phyloP scores from a whole-genome alignment of 2,888 invertebrate genomes.

The Netelia inedita region DNA sequence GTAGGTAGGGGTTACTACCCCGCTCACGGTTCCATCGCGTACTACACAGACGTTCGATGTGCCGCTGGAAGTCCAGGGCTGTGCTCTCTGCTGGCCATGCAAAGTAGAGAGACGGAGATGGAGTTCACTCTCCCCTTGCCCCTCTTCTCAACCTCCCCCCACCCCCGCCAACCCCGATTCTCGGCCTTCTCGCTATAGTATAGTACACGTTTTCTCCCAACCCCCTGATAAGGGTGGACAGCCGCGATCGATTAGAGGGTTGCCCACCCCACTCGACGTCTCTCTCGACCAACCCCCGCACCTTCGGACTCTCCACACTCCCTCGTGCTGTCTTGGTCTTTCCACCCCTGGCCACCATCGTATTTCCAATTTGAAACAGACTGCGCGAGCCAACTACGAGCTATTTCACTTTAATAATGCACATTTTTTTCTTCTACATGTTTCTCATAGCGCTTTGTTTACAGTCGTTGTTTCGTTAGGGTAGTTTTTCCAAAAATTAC shows the following conservation, averaged over 20 bases:
- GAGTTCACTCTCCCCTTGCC: slow-evolving; percentile 57
- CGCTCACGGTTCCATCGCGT: slow-evolving; percentile 48
- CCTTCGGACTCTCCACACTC: slow-evolving; percentile 73
- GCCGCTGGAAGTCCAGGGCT: slow-evolving; percentile 62
- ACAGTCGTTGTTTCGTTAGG: no score
- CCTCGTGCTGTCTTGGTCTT: slow-evolving; percentile 73
- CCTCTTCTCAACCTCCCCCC: neutral
- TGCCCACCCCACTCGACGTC: slow-evolving; percentile 78
- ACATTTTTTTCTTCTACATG: neutral
- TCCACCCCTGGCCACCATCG: slow-evolving; percentile 65
- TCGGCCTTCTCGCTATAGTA: slow-evolving; percentile 19
- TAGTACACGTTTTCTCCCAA: slow-evolving; percentile 71
- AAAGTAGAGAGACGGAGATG: slow-evolving; percentile 69
- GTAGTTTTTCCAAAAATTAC: neutral
- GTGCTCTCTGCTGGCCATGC: slow-evolving; percentile 73
- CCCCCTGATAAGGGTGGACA: slow-evolving; percentile 85
- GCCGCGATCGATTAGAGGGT: slow-evolving; percentile 85
- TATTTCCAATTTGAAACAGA: slow-evolving; percentile 41
- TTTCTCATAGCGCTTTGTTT: neutral
- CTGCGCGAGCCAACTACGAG: neutral
- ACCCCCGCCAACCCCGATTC: slow-evolving; percentile 11
- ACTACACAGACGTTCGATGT: slow-evolving; percentile 54
- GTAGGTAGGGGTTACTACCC: slow-evolving; percentile 52
- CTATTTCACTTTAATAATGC: neutral
- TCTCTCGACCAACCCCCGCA: slow-evolving; percentile 70